These are phyloP conservation scores for Salvator merianae DNA, from an alignment of 2,113 vertebrate genomes.

Conservation along the genomic window DNA sequence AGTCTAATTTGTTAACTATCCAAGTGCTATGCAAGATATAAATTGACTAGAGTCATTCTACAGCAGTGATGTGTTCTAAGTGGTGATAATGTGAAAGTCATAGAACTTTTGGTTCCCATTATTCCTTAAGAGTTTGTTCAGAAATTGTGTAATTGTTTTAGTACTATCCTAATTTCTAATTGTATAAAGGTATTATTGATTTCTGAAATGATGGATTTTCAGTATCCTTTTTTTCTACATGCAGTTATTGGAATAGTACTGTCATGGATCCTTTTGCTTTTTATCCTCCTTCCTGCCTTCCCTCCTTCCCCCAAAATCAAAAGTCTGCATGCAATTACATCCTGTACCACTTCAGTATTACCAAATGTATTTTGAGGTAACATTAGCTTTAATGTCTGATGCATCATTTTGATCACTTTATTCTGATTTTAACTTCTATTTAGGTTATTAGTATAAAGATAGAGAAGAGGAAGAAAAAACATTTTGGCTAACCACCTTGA, in stretches of 20 bases:
- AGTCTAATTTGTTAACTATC: neutral
- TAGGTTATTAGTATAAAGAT: too few species aligned
- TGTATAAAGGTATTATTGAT: neutral
- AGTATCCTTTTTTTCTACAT: conserved; percentile 10
- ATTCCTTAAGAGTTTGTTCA: conserved; percentile 11
- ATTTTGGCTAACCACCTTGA: too few species aligned
- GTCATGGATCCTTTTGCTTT: neutral
- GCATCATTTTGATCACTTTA: too few species aligned
- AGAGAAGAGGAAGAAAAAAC: too few species aligned
- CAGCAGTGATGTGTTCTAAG: neutral
- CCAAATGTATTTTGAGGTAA: neutral
- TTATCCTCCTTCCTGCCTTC: neutral
- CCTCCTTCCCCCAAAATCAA: neutral
- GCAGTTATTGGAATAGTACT: neutral
- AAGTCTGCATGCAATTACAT: neutral
- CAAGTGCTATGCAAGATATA: conserved; percentile 9
- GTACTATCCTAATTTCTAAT: neutral
- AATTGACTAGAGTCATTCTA: conserved; percentile 28
- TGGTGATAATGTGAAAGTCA: conserved; percentile 15
- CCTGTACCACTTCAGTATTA: neutral
- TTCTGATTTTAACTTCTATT: too few species aligned
- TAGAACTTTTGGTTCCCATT: conserved; percentile 1
- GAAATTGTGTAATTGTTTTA: neutral
- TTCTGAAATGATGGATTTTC: conserved; percentile 7
- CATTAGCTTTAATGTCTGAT: neutral